Conservation (phyloP, 2,888 invertebrate genomes). For the Hipparchia sbordonii region DNA sequence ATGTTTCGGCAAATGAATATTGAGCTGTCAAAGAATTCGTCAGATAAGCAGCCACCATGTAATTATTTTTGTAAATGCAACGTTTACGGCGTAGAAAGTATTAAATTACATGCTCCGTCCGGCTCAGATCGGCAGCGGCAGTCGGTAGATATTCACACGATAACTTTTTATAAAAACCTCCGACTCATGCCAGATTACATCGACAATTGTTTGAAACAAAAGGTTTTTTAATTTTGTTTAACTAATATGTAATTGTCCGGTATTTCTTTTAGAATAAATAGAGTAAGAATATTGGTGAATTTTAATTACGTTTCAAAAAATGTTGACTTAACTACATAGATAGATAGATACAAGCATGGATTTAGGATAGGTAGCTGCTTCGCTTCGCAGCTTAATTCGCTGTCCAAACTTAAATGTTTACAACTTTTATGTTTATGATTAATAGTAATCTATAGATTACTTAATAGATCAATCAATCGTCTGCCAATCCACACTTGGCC, state of each 20-base stretch:
- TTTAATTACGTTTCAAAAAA: background rate
- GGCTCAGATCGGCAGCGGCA: constrained; percentile 51
- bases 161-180: constrained; percentile 59
- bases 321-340: too few relatives aligned
- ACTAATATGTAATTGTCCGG: background rate
- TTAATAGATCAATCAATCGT: too few relatives aligned
- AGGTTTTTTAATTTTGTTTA: constrained; percentile 25
- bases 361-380: too few relatives aligned
- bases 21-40: constrained; percentile 70
- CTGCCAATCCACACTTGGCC: too few relatives aligned
- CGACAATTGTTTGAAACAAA: constrained; percentile 59
- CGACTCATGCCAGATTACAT: constrained; percentile 51
- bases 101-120: constrained; percentile 67
- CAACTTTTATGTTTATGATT: too few relatives aligned
- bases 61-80: constrained; percentile 69
- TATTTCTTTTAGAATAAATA: background rate
- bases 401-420: too few relatives aligned
- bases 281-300: background rate
- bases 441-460: too few relatives aligned
- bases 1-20: constrained; percentile 65
- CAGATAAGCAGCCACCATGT: constrained; percentile 64
- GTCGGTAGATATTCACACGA: constrained; percentile 69
- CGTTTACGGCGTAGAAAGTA: constrained; percentile 69
- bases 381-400: too few relatives aligned
- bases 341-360: too few relatives aligned